These are phyloP conservation scores for Syngnathus scovelli DNA, from an alignment of 2,113 vertebrate species.

Conservation along the genomic window DNA sequence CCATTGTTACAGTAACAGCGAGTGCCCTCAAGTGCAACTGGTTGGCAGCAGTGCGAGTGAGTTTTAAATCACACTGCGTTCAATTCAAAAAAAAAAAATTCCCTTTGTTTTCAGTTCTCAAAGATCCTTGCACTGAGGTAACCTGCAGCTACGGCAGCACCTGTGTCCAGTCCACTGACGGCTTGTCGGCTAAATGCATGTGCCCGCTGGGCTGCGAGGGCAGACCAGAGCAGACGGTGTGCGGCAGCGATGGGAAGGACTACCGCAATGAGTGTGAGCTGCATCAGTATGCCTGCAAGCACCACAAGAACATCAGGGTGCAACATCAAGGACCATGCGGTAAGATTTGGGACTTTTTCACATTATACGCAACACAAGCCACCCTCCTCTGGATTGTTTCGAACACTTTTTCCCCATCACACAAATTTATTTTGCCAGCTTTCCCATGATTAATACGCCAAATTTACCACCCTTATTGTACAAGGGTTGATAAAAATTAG, in stretches of 20 bases:
- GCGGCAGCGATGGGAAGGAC: conserved; percentile 87
- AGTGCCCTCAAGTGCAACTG: conserved; percentile 9
- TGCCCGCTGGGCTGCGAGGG: conserved; percentile 79
- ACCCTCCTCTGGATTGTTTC: too few species aligned
- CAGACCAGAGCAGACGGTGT: conserved; percentile 68
- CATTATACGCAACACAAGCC: too few species aligned
- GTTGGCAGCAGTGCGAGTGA: conserved; percentile 21
- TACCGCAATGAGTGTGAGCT: conserved; percentile 85
- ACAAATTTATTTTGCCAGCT: too few species aligned
- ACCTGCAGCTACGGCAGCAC: conserved; percentile 92
- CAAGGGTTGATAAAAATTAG: too few species aligned
- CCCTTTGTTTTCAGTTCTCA: conserved; percentile 69
- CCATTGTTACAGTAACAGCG: conserved; percentile 23
- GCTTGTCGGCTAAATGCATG: conserved; percentile 81
- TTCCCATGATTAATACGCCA: too few species aligned
- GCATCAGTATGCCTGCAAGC: conserved; percentile 80
- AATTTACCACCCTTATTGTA: too few species aligned
- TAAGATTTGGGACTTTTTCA: conserved; percentile 60
- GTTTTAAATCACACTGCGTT: neutral
- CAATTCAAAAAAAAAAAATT: conserved; percentile 56
- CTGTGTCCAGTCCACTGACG: conserved; percentile 79
- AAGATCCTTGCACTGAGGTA: conserved; percentile 85
- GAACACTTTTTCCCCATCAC: too few species aligned
- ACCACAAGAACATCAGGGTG: conserved; percentile 81
- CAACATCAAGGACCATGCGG: conserved; percentile 83